Evolutionary conservation across 2,888 invertebrate genomes (phyloP).

Genomic region (Portevinia maculata): DNA sequence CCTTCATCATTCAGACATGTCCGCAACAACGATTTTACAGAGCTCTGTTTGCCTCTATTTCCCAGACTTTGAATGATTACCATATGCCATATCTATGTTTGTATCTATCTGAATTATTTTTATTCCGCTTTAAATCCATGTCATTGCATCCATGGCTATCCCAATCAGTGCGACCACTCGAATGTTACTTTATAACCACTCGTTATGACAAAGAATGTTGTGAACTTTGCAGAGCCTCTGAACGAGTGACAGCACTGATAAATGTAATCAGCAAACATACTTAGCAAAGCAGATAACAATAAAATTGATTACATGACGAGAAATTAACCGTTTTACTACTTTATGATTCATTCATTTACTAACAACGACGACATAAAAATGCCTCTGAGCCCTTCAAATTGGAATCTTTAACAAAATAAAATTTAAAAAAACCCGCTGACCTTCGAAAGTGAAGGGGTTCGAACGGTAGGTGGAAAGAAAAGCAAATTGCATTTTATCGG

Average conservation of each 20-base stretch:
- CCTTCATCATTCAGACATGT: too few species aligned
- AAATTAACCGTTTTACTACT: slow-evolving; percentile 11
- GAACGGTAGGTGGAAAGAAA: slow-evolving; percentile 17
- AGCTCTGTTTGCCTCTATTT: too few species aligned
- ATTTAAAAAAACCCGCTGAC: slow-evolving; percentile 30
- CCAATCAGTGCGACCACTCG: slow-evolving; percentile 14
- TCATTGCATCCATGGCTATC: slow-evolving; percentile 16
- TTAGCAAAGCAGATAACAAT: slow-evolving; percentile 11
- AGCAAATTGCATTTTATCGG: slow-evolving; percentile 17
- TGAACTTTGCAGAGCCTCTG: not conserved
- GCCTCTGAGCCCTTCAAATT: too few species aligned
- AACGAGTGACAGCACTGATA: slow-evolving; percentile 27
- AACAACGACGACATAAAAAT: too few species aligned
- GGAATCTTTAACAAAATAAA: too few species aligned
- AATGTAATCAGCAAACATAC: slow-evolving; percentile 33
- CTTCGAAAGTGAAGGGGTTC: slow-evolving; percentile 25
- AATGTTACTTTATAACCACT: slow-evolving; percentile 15
- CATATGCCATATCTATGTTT: too few species aligned
- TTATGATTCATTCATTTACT: slow-evolving; percentile 28
- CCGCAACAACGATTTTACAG: too few species aligned
- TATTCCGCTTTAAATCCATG: not conserved
- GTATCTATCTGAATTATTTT: slow-evolving; percentile 1
- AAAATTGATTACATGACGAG: slow-evolving; percentile 20
- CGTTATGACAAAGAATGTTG: slow-evolving; percentile 20
- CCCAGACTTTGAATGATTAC: too few species aligned